Evolutionary conservation across 2,888 invertebrate genomes (phyloP).

Genomic region (Latrodectus elegans): DNA sequence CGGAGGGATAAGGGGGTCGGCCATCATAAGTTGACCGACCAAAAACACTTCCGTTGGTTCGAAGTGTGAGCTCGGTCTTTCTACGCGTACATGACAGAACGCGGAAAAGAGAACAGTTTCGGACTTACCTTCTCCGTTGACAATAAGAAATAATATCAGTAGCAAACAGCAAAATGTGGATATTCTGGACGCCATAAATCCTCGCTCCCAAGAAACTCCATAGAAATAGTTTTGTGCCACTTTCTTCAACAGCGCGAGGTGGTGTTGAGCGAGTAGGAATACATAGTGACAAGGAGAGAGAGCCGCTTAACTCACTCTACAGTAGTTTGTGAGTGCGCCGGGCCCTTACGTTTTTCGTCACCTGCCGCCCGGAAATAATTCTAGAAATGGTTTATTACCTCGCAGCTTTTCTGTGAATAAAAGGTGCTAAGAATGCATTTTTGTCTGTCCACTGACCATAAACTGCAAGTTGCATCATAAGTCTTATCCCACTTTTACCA

Average conservation of each 20-base stretch:
- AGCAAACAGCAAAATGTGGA: constrained; percentile 82
- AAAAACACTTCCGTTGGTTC: constrained; percentile 66
- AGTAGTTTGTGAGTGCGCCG: constrained; percentile 58
- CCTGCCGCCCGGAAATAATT: constrained; percentile 24
- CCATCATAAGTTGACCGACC: constrained; percentile 68
- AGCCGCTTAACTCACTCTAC: constrained; percentile 56
- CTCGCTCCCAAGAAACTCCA: constrained; percentile 81
- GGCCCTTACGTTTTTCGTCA: constrained; percentile 38
- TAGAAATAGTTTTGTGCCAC: constrained; percentile 68
- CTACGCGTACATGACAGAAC: constrained; percentile 36
- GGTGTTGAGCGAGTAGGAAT: constrained; percentile 58
- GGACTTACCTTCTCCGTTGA: constrained; percentile 70
- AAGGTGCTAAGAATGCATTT: no score
- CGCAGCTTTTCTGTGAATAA: no score
- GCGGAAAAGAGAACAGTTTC: constrained; percentile 16
- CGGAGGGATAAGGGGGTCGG: constrained; percentile 58
- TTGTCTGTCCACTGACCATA: no score
- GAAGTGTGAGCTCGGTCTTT: constrained; percentile 32
- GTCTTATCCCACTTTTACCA: no score
- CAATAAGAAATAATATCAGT: constrained; percentile 77
- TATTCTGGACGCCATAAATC: constrained; percentile 87
- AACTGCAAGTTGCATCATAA: no score
- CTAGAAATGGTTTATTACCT: background rate
- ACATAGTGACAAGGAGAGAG: constrained; percentile 54
- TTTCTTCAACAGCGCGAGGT: constrained; percentile 55